Evolutionary conservation across 2,888 invertebrate species (phyloP).

Genomic region (Mesorhabditis belari): DNA sequence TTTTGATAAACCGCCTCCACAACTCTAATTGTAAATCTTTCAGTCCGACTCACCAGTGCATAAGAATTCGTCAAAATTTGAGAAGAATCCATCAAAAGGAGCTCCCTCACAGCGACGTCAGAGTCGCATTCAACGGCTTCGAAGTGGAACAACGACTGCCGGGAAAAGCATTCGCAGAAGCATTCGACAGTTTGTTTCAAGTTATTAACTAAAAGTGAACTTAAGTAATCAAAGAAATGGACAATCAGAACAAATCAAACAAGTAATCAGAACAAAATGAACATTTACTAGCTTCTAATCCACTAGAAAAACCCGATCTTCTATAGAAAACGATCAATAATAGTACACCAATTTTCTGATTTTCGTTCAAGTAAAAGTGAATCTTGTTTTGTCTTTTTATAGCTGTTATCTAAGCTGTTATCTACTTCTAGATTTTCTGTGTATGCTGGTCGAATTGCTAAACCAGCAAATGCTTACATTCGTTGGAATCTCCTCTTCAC

Average conservation of each 20-base stretch:
- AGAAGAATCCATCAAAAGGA: neutral
- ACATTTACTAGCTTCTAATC: too few relatives aligned
- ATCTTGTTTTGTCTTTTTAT: too few relatives aligned
- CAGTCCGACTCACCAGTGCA: too few relatives aligned
- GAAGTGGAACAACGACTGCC: neutral
- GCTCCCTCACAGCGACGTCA: neutral
- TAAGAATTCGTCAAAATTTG: neutral
- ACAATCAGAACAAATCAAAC: too few relatives aligned
- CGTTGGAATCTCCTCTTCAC: slow-evolving; percentile 49
- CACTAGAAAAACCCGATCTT: too few relatives aligned
- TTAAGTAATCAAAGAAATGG: too few relatives aligned
- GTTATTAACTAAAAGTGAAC: neutral
- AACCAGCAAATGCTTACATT: slow-evolving; percentile 37
- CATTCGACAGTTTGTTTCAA: neutral
- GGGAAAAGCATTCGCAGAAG: neutral
- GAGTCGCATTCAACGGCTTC: neutral
- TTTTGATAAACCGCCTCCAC: neutral
- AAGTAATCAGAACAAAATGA: too few relatives aligned
- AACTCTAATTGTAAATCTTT: too few relatives aligned
- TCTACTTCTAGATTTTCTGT: neutral
- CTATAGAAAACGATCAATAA: too few relatives aligned
- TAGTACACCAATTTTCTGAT: too few relatives aligned
- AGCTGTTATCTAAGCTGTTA: neutral
- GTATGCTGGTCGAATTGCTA: slow-evolving; percentile 39
- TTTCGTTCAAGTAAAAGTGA: too few relatives aligned